Conservation (phyloP, 1,140 invertebrate genomes). For the Neoseiulus cucumeris region DNA sequence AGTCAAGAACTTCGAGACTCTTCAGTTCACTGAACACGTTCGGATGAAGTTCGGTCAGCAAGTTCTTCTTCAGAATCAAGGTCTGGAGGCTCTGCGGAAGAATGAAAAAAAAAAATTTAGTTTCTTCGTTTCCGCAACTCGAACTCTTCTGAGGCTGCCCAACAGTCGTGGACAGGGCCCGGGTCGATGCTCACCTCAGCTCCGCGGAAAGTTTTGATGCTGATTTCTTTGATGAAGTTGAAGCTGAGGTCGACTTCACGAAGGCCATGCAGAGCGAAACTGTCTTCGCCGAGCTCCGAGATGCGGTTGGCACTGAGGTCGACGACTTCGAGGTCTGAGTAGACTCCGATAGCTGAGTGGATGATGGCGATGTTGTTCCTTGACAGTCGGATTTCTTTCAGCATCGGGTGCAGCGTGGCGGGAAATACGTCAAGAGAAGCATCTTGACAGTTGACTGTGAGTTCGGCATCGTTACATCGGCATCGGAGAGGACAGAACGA, state of each 20-base stretch:
- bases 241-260: background rate
- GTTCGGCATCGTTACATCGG: conserved; percentile 61
- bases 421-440: conserved; percentile 67
- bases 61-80: conserved; percentile 53
- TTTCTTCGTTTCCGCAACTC: no score
- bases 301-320: conserved; percentile 64
- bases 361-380: conserved; percentile 69
- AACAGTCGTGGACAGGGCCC: no score
- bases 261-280: conserved; percentile 42
- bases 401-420: conserved; percentile 68
- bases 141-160: no score
- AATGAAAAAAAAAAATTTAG: no score
- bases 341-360: conserved; percentile 64
- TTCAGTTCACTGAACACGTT: conserved; percentile 49
- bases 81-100: conserved; percentile 35
- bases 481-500: conserved; percentile 46
- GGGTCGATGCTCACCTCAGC: background rate
- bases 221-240: conserved; percentile 3
- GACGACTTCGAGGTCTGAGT: conserved; percentile 54
- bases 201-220: background rate
- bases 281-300: conserved; percentile 40
- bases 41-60: conserved; percentile 49
- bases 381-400: conserved; percentile 55
- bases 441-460: conserved; percentile 62
- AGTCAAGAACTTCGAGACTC: conserved; percentile 58